These are phyloP conservation scores for Aradophagus sp. DNA, from an alignment of 1,140 invertebrate genomes.

Conservation along the genomic window DNA sequence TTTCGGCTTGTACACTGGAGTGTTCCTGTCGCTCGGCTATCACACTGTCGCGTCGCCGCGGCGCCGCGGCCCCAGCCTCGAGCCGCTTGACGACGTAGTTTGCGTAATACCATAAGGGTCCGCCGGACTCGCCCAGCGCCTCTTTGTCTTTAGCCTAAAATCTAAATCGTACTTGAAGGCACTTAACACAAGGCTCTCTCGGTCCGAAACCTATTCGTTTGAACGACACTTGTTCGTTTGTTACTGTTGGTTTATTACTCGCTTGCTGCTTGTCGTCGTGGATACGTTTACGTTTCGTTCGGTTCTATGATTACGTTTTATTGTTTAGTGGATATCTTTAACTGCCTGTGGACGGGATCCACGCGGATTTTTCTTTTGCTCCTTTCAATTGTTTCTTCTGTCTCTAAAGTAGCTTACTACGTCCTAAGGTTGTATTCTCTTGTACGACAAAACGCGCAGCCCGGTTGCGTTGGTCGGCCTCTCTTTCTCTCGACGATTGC, in stretches of 20 bases:
- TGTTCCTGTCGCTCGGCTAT: constrained; percentile 40
- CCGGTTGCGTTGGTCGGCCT: too few relatives aligned
- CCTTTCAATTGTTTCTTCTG: constrained; percentile 39
- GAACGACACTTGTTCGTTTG: constrained; percentile 43
- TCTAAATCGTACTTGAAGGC: constrained; percentile 75
- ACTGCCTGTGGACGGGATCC: constrained; percentile 44
- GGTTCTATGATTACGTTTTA: constrained; percentile 39
- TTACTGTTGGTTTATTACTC: constrained; percentile 32
- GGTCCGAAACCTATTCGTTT: constrained; percentile 64
- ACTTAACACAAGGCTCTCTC: constrained; percentile 75
- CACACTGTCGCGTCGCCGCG: constrained; percentile 37
- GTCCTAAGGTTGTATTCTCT: constrained; percentile 33
- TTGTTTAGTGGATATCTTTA: constrained; percentile 29
- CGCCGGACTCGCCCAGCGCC: constrained; percentile 72
- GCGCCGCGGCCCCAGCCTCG: constrained; percentile 31
- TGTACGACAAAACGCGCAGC: constrained; percentile 43
- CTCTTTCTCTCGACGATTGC: constrained; percentile 11
- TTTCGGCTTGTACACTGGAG: constrained; percentile 27
- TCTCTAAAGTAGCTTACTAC: constrained; percentile 46
- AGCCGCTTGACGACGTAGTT: constrained; percentile 37
- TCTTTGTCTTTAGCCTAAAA: constrained; percentile 72
- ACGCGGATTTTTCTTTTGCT: constrained; percentile 45
- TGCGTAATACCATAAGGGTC: constrained; percentile 70
- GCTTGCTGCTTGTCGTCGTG: constrained; percentile 56
- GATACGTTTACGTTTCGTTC: constrained; percentile 53